A percentile compares a stretch with the other conserved stretches of the same genome.
Conservation (phyloP, 2,888 invertebrate genomes). For the Pristionchus mayeri region DNA sequence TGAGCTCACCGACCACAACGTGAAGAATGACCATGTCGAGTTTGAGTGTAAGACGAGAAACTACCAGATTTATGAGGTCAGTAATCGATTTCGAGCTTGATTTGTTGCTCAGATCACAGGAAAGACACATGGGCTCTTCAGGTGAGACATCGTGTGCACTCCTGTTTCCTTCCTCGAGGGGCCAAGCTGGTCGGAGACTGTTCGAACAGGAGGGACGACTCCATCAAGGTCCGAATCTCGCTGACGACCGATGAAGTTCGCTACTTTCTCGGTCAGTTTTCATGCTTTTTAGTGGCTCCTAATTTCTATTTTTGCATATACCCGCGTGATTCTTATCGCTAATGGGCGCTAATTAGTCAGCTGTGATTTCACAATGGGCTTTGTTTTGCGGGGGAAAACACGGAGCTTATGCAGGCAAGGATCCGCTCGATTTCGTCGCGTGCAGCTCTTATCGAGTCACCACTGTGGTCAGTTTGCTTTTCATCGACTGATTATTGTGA, state of each 20-base stretch:
- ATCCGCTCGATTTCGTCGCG: neutral
- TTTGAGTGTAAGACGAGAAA: conserved; percentile 17
- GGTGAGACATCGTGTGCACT: neutral
- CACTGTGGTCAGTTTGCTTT: neutral
- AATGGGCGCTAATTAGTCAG: neutral
- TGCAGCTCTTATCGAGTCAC: conserved; percentile 13
- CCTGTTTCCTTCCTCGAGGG: neutral
- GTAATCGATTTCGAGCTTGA: neutral
- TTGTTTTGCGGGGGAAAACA: neutral
- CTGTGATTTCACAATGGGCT: neutral
- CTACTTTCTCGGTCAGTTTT: conserved; percentile 22
- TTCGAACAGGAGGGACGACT: neutral
- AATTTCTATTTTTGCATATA: neutral
- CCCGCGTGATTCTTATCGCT: conserved; percentile 5
- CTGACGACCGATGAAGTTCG: conserved; percentile 25
- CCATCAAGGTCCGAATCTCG: neutral
- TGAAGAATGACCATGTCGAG: conserved; percentile 15
- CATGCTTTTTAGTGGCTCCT: neutral
- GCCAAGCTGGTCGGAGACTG: conserved; percentile 16
- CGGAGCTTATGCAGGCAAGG: neutral
- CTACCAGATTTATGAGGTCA: conserved; percentile 27
- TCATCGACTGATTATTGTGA: neutral
- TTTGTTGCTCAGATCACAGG: too few relatives aligned
- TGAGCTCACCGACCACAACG: conserved; percentile 13
- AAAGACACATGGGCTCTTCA: neutral